phyloP scores from a whole-genome alignment of 2,797 vertebrate species.

The Smutsia gigantea region DNA sequence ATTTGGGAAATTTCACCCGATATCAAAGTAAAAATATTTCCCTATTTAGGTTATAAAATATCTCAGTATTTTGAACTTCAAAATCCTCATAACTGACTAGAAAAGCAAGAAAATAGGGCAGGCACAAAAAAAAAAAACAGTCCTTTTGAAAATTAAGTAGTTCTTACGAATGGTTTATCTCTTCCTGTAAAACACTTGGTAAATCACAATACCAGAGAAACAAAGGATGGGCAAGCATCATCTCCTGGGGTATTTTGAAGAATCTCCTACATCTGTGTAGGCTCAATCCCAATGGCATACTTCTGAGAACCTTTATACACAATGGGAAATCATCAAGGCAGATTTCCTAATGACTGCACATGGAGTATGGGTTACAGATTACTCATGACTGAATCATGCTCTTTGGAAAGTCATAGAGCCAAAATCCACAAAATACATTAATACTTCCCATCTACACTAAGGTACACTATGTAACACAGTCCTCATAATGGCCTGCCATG shows the following conservation, averaged over 20 bases:
- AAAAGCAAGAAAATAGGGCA: slow-evolving; percentile 41
- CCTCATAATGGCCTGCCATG: neutral
- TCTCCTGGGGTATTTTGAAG: neutral
- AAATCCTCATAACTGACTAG: slow-evolving; percentile 57
- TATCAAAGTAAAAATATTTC: slow-evolving; percentile 79
- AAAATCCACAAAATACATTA: neutral
- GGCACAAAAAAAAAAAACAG: slow-evolving; percentile 25
- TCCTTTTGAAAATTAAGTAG: slow-evolving; percentile 69
- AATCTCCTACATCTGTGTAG: neutral
- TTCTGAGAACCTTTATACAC: slow-evolving; percentile 44
- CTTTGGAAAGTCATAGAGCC: slow-evolving; percentile 28
- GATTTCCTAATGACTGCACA: slow-evolving; percentile 32
- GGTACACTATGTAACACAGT: neutral
- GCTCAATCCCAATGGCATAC: neutral
- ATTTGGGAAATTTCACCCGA: slow-evolving; percentile 69
- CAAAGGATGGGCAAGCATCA: neutral
- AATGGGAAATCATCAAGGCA: slow-evolving; percentile 39
- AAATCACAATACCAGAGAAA: slow-evolving; percentile 7
- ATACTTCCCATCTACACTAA: neutral
- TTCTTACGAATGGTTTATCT: slow-evolving; percentile 46
- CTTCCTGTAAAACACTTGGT: slow-evolving; percentile 55
- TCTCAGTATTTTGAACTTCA: slow-evolving; percentile 68
- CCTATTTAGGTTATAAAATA: slow-evolving; percentile 66
- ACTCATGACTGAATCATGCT: slow-evolving; percentile 41
- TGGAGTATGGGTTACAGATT: slow-evolving; percentile 25